These are phyloP conservation scores for Tethya wilhelma DNA, from an alignment of 37 sponge, comb jelly and placozoan species.

Conservation along the genomic window DNA sequence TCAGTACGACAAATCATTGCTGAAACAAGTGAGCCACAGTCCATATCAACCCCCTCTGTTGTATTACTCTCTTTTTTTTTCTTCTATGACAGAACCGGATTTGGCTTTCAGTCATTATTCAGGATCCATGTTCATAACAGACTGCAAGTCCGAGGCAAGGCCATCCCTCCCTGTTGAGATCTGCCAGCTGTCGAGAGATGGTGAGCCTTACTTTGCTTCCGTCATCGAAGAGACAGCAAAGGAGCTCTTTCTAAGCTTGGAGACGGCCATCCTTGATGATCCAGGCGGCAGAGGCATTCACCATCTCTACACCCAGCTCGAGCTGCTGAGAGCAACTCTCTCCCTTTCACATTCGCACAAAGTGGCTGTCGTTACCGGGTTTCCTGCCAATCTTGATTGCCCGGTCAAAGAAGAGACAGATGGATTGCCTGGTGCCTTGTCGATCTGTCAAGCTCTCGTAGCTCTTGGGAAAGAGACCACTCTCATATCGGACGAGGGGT, in stretches of 20 bases:
- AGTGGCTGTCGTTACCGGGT: slow-evolving; percentile 79
- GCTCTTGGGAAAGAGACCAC: slow-evolving; percentile 61
- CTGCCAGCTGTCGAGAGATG: slow-evolving; percentile 30
- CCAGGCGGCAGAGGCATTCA: slow-evolving; percentile 49
- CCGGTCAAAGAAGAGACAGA: slow-evolving; percentile 80
- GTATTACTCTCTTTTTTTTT: neutral
- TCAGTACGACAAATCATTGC: too few species aligned
- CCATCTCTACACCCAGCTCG: slow-evolving; percentile 55
- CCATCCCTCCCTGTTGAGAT: slow-evolving; percentile 23
- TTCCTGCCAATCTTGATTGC: slow-evolving; percentile 55
- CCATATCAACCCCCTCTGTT: too few species aligned
- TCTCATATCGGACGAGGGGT: slow-evolving; percentile 30
- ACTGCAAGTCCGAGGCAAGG: slow-evolving; percentile 18
- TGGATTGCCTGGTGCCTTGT: slow-evolving; percentile 77
- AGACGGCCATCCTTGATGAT: slow-evolving; percentile 69
- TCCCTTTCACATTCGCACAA: slow-evolving; percentile 64
- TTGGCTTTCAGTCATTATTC: slow-evolving; percentile 84
- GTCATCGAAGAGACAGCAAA: neutral
- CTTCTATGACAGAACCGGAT: slow-evolving; percentile 46
- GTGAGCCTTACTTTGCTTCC: slow-evolving; percentile 55
- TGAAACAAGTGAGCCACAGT: too few species aligned
- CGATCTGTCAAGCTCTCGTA: slow-evolving; percentile 65
- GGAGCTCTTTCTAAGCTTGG: slow-evolving; percentile 11
- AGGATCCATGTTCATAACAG: slow-evolving; percentile 90
- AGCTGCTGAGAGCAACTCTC: slow-evolving; percentile 61